phyloP scores from a whole-genome alignment of 1,140 invertebrate species.

The Rhagoletis pomonella region DNA sequence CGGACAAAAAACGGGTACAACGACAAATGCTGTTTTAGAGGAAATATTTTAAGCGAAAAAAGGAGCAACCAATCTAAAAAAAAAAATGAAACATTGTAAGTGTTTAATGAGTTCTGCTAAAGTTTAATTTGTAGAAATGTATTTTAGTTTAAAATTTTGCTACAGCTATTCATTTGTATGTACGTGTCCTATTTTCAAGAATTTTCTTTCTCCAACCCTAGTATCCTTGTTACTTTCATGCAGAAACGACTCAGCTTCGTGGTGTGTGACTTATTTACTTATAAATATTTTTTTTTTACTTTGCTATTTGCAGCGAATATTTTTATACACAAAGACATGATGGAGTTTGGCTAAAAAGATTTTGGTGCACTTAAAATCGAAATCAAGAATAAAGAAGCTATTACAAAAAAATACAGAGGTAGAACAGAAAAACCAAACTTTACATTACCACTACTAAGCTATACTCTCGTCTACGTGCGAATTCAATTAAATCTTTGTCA shows the following conservation, averaged over 20 bases:
- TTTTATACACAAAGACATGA: slow-evolving; percentile 70
- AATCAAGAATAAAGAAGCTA: background rate
- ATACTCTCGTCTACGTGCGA: background rate
- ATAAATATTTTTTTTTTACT: background rate
- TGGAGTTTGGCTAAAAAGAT: slow-evolving; percentile 67
- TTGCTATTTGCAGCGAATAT: slow-evolving; percentile 64
- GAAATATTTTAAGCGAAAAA: slow-evolving; percentile 38
- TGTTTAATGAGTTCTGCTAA: background rate
- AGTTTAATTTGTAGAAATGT: background rate
- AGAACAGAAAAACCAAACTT: background rate
- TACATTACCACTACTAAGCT: background rate
- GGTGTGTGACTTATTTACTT: too few species aligned
- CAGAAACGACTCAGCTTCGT: too few species aligned
- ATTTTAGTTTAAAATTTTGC: background rate
- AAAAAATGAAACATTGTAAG: slow-evolving; percentile 62
- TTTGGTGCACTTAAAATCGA: background rate
- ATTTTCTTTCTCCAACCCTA: too few species aligned
- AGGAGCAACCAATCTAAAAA: slow-evolving; percentile 43
- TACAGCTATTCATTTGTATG: background rate
- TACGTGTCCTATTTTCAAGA: too few species aligned
- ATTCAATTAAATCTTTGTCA: slow-evolving; percentile 24
- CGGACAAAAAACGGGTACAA: slow-evolving; percentile 55
- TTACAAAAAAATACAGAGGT: background rate
- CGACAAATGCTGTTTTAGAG: slow-evolving; percentile 56
- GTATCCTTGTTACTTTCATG: background rate